Conservation (phyloP, 2,888 invertebrate genomes). For the Diadromus collaris region DNA sequence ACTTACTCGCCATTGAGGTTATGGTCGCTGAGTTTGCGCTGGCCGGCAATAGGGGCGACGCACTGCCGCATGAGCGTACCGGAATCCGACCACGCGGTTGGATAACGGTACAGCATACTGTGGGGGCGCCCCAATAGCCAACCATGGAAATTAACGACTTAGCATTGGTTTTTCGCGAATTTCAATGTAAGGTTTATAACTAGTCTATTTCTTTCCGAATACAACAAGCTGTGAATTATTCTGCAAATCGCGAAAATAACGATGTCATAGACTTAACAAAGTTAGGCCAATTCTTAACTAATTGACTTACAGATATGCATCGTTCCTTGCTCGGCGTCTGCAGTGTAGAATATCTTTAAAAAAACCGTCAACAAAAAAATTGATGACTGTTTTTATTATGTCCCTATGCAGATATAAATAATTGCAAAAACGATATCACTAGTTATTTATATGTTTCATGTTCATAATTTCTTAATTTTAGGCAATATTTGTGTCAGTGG, state of each 20-base stretch:
- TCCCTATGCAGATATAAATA: not conserved
- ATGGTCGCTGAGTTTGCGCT: too few relatives aligned
- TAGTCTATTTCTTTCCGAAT: not conserved
- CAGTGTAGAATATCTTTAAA: constrained; percentile 6
- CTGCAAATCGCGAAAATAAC: constrained; percentile 3
- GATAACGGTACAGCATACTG: not conserved
- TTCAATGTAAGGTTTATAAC: not conserved
- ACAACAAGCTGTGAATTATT: not conserved
- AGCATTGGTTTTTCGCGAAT: not conserved
- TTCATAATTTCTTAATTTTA: constrained; percentile 9
- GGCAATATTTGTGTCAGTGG: too few relatives aligned
- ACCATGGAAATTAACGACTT: not conserved
- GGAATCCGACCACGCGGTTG: not conserved
- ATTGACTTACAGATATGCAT: not conserved
- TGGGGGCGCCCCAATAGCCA: not conserved
- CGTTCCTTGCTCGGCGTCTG: not conserved
- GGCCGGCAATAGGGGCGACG: too few relatives aligned
- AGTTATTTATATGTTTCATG: not conserved
- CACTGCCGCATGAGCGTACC: too few relatives aligned
- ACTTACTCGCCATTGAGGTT: too few relatives aligned
- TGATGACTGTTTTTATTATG: not conserved
- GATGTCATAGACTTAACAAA: not conserved
- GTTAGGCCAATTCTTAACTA: constrained; percentile 1
- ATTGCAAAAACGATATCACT: too few relatives aligned
- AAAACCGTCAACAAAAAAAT: constrained; percentile 1